A percentile compares a stretch with the other conserved stretches of the same genome.
Conservation (phyloP, 2,797 vertebrate species). For the Falco columbarius region DNA sequence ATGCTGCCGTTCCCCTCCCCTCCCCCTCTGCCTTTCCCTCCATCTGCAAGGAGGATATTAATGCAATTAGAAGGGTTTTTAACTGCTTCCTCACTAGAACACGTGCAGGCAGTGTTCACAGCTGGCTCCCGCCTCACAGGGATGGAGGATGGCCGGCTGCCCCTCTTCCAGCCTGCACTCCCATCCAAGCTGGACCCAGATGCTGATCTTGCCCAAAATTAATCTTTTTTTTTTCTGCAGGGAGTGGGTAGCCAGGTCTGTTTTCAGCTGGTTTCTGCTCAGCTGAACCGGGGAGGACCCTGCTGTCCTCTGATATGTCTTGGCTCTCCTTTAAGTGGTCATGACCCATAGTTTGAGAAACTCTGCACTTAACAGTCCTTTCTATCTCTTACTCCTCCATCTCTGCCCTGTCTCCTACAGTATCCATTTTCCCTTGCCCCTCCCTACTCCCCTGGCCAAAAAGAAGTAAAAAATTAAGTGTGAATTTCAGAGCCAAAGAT, state of each 20-base stretch:
- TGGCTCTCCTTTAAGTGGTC: neutral
- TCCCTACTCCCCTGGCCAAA: slow-evolving; percentile 32
- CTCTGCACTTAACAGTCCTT: neutral
- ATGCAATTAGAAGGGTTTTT: neutral
- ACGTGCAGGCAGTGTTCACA: neutral
- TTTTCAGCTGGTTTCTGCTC: neutral
- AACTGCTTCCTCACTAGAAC: neutral
- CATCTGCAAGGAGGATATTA: neutral
- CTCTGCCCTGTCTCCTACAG: slow-evolving; percentile 34
- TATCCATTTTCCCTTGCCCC: slow-evolving; percentile 27
- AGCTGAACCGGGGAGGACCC: neutral
- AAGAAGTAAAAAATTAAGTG: slow-evolving; percentile 65
- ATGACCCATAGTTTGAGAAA: slow-evolving; percentile 38
- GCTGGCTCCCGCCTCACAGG: neutral
- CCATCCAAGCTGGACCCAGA: neutral
- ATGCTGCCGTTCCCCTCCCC: neutral
- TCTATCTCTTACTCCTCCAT: slow-evolving; percentile 45
- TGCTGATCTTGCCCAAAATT: neutral
- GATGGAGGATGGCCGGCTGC: neutral
- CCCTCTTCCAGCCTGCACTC: neutral
- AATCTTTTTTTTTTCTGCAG: fast-evolving
- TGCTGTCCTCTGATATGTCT: neutral
- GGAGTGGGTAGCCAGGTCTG: neutral
- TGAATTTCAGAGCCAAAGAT: slow-evolving; percentile 48
- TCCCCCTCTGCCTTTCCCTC: neutral